These are phyloP conservation scores for Amiota mariae DNA, from an alignment of 2,888 invertebrate species.

Conservation along the genomic window DNA sequence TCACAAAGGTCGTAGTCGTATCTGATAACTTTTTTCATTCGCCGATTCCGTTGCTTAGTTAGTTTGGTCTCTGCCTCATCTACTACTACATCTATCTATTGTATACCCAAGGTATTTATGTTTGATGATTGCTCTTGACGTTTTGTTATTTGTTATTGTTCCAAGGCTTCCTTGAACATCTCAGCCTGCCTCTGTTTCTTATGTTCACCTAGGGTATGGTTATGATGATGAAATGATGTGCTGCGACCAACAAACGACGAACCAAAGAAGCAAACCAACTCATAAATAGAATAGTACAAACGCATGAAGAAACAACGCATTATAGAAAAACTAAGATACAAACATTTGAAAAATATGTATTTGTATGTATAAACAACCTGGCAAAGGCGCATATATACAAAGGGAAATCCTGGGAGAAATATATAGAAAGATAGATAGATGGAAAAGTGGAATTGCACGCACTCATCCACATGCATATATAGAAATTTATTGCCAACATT, in stretches of 20 bases:
- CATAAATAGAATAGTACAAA: neutral
- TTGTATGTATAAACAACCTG: conserved; percentile 39
- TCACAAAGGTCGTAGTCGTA: too few relatives aligned
- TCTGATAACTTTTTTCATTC: too few relatives aligned
- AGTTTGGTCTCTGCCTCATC: too few relatives aligned
- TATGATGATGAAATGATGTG: conserved; percentile 21
- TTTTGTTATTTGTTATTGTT: conserved; percentile 8
- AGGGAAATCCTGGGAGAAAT: conserved; percentile 55
- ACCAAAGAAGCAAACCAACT: neutral
- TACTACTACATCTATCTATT: too few relatives aligned
- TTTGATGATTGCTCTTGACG: conserved; percentile 8
- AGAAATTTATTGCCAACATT: conserved; percentile 68
- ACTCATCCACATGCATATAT: conserved; percentile 48
- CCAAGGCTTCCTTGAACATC: neutral
- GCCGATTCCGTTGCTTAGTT: too few relatives aligned
- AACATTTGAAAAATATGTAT: conserved; percentile 39
- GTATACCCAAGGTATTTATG: conserved; percentile 19
- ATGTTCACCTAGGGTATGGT: conserved; percentile 25
- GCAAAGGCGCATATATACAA: conserved; percentile 43
- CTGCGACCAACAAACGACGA: conserved; percentile 22
- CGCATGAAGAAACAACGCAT: conserved; percentile 4
- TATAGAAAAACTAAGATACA: conserved; percentile 48
- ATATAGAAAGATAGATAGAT: conserved; percentile 42
- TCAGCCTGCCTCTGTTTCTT: neutral
- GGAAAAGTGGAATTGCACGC: conserved; percentile 45